A percentile compares a stretch with the other conserved stretches of the same genome.
Conservation (phyloP, 2,888 invertebrate genomes). For the Oxycera nigricornis region DNA sequence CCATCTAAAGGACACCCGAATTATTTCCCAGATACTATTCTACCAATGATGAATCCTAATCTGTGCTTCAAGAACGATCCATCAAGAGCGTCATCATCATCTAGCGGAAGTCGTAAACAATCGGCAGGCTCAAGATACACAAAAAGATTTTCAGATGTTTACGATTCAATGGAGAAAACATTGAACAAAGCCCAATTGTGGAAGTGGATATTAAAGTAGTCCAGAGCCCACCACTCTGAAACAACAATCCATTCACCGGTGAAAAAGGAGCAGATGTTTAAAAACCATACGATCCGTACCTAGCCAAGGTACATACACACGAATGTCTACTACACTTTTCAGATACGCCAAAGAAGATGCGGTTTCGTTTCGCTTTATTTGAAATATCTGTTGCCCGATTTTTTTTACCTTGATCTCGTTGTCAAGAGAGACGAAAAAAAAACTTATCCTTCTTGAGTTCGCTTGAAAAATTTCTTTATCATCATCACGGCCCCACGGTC, state of each 20-base stretch:
- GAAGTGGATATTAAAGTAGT: not conserved
- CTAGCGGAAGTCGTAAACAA: constrained; percentile 29
- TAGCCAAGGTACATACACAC: not conserved
- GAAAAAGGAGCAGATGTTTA: constrained; percentile 37
- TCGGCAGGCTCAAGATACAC: not conserved
- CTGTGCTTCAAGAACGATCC: not conserved
- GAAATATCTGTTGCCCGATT: not conserved
- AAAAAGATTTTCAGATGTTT: not conserved
- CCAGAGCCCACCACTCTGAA: constrained; percentile 4
- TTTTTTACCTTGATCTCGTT: too few species aligned
- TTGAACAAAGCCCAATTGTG: not conserved
- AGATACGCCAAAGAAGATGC: not conserved
- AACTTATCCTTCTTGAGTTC: constrained; percentile 2
- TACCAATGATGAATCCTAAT: not conserved
- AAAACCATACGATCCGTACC: not conserved
- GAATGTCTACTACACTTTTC: not conserved
- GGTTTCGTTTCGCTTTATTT: constrained; percentile 17
- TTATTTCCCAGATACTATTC: not conserved
- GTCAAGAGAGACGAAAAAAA: too few species aligned
- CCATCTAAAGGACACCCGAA: too few species aligned
- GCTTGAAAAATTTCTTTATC: constrained; percentile 27
- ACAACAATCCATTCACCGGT: constrained; percentile 21
- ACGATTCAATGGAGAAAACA: not conserved
- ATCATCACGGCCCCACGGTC: not conserved
- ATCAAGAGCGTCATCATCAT: constrained; percentile 4